These are phyloP conservation scores for Eubasilissa splendida DNA, from an alignment of 2,888 invertebrate genomes.

Conservation along the genomic window DNA sequence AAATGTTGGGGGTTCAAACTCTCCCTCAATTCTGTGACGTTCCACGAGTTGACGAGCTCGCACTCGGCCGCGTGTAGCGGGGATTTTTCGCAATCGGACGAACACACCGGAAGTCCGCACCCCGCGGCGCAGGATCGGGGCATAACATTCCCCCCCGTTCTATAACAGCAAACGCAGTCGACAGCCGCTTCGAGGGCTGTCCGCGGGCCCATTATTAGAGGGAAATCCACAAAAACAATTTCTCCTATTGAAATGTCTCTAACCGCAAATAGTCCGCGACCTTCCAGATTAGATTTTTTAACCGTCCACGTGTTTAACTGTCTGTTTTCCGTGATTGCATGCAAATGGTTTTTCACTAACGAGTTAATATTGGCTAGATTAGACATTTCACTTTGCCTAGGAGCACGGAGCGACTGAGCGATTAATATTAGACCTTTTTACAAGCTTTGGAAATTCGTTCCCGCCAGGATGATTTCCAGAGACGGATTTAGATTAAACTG, in stretches of 20 bases:
- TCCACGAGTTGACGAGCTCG: conserved; percentile 73
- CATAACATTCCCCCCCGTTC: conserved; percentile 63
- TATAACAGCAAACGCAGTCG: conserved; percentile 79
- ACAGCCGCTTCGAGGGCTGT: conserved; percentile 71
- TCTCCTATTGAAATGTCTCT: conserved; percentile 79
- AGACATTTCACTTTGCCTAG: conserved; percentile 71
- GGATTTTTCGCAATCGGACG: conserved; percentile 75
- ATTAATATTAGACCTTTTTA: conserved; percentile 41
- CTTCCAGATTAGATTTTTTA: conserved; percentile 75
- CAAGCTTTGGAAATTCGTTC: neutral
- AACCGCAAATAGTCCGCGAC: conserved; percentile 81
- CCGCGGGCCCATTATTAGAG: conserved; percentile 81
- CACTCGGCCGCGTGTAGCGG: conserved; percentile 77
- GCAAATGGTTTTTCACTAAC: conserved; percentile 69
- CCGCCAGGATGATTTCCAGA: conserved; percentile 4
- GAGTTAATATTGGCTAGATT: conserved; percentile 70
- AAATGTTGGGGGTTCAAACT: conserved; percentile 65
- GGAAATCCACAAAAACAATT: conserved; percentile 79
- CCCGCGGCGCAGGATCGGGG: conserved; percentile 73
- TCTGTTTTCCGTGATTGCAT: conserved; percentile 62
- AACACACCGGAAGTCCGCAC: conserved; percentile 82
- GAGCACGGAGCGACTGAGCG: conserved; percentile 66
- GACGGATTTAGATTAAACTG: neutral
- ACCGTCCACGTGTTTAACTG: conserved; percentile 74
- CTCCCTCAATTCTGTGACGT: conserved; percentile 69